Evolutionary conservation across 2,113 vertebrate species (phyloP).

Genomic region (Phrynosoma blainvillii): DNA sequence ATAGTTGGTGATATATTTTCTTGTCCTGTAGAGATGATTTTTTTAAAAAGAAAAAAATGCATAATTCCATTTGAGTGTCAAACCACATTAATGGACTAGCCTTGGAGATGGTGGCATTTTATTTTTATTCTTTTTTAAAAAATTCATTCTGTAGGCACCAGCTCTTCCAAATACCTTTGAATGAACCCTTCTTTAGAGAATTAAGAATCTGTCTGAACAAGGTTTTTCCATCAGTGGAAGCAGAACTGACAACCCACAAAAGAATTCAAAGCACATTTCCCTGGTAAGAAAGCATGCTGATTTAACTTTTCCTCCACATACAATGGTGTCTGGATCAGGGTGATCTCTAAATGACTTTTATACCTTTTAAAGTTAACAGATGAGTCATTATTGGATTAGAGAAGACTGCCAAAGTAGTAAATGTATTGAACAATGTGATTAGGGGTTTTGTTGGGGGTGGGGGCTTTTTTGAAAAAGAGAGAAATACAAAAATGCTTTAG

Average conservation of each 20-base stretch:
- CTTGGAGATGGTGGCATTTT: background rate
- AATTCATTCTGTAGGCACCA: background rate
- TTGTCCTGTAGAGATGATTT: background rate
- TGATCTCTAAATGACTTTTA: background rate
- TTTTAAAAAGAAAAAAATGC: background rate
- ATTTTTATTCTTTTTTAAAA: background rate
- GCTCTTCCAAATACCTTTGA: background rate
- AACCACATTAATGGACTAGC: background rate
- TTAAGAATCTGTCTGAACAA: background rate
- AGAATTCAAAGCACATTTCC: background rate
- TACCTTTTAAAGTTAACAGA: background rate
- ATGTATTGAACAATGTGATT: background rate
- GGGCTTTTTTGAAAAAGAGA: background rate
- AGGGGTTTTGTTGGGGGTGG: background rate
- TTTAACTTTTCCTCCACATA: background rate
- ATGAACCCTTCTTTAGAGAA: background rate
- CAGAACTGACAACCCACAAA: background rate
- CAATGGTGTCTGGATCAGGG: background rate
- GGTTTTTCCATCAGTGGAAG: background rate
- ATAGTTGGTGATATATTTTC: background rate
- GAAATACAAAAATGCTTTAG: background rate
- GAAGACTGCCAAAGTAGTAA: background rate
- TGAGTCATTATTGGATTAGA: background rate
- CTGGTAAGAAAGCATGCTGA: background rate
- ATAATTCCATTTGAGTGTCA: background rate